Evolutionary conservation across 53 echinoderm and acorn worm genomes (phyloP).

Genomic region (Glandiceps talaboti): DNA sequence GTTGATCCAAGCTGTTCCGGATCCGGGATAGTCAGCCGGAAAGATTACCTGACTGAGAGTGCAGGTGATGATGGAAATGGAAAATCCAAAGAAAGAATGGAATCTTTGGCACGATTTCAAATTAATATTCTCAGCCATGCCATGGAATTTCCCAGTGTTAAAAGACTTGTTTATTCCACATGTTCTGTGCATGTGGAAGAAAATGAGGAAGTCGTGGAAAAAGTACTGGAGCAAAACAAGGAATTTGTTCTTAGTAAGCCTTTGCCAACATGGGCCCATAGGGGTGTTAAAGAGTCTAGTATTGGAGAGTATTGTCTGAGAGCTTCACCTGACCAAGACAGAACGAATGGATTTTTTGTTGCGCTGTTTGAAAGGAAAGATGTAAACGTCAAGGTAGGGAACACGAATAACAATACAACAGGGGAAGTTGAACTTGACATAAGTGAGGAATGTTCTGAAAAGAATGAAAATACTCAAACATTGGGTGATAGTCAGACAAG

Average conservation of each 20-base stretch:
- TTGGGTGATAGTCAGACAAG: too few species aligned
- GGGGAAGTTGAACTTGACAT: too few species aligned
- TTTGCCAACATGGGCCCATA: conserved; percentile 47
- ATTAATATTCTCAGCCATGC: conserved; percentile 55
- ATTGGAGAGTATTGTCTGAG: conserved; percentile 34
- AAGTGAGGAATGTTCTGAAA: too few species aligned
- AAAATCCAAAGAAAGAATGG: conserved; percentile 21
- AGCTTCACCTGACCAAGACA: conserved; percentile 39
- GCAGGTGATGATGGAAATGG: conserved; percentile 11
- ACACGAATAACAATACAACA: too few species aligned
- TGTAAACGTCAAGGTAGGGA: too few species aligned
- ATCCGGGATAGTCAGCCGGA: conserved; percentile 65
- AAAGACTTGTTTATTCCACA: conserved; percentile 81
- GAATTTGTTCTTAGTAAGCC: conserved; percentile 39
- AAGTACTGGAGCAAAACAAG: conserved; percentile 27
- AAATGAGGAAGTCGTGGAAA: conserved; percentile 67
- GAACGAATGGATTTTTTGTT: conserved; percentile 90
- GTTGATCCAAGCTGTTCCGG: conserved; percentile 92
- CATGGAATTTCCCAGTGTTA: conserved; percentile 50
- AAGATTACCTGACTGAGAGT: conserved; percentile 52
- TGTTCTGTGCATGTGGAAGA: conserved; percentile 65
- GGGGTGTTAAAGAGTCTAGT: conserved; percentile 11
- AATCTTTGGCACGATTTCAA: conserved; percentile 33
- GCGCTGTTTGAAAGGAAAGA: conserved; percentile 46
- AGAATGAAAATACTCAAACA: too few species aligned